Percentiles rank a stretch among this genome's conserved stretches.
phyloP scores from a whole-genome alignment of 2,113 vertebrate species.

The Melanocharis versteri region DNA sequence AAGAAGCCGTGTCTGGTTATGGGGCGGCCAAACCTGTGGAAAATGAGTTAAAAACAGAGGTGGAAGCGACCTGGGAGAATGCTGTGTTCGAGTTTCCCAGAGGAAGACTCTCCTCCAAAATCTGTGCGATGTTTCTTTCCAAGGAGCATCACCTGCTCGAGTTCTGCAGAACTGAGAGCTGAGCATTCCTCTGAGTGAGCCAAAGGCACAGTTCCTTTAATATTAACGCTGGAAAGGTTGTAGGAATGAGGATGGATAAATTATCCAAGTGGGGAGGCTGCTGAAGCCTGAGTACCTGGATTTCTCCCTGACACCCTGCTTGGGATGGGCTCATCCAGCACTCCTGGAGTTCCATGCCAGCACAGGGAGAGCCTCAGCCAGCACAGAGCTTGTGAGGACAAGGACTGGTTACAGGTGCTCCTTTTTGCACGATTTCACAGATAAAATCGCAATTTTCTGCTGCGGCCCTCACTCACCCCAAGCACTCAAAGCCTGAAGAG shows the following conservation, averaged over 20 bases:
- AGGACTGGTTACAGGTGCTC: not conserved
- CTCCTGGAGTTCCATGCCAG: not conserved
- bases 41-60: not conserved
- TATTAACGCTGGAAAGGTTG: fast-evolving
- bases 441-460: not conserved
- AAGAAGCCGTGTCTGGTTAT: not conserved
- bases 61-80: not conserved
- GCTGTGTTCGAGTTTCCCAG: not conserved
- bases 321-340: not conserved
- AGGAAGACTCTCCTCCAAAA: not conserved
- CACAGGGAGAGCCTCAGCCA: not conserved
- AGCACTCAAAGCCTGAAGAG: not conserved
- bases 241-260: not conserved
- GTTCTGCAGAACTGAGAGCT: not conserved
- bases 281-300: not conserved
- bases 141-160: not conserved
- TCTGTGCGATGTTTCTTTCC: not conserved
- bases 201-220: not conserved
- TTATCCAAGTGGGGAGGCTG: not conserved
- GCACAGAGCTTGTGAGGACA: not conserved
- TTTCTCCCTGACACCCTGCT: not conserved
- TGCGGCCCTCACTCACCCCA: not conserved
- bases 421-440: not conserved
- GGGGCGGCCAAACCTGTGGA: not conserved
- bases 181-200: not conserved